phyloP scores from a whole-genome alignment of 2,797 vertebrate species.

The Lemur catta region DNA sequence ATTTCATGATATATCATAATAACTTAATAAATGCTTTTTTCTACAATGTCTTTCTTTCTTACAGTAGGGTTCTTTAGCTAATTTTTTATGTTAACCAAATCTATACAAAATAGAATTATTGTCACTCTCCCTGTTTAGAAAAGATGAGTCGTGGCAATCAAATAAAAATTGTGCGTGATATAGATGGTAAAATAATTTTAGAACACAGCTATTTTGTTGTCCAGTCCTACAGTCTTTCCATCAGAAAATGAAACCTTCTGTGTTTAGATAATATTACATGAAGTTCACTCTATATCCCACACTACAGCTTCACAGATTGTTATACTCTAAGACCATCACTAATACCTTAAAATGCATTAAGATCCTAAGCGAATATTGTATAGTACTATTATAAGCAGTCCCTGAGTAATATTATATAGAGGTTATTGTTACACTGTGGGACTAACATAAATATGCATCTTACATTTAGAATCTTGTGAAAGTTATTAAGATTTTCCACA shows the following conservation, averaged over 20 bases:
- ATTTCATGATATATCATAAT: constrained; percentile 48
- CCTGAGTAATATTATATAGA: not conserved
- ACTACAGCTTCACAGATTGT: not conserved
- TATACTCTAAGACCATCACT: not conserved
- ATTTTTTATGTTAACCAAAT: constrained; percentile 32
- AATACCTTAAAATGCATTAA: not conserved
- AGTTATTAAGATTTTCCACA: not conserved
- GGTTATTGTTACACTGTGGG: not conserved
- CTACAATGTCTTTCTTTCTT: constrained; percentile 51
- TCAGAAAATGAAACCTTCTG: constrained; percentile 30
- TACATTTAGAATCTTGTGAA: not conserved
- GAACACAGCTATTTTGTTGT: not conserved
- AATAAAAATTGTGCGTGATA: not conserved
- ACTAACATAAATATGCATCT: not conserved
- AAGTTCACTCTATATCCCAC: not conserved
- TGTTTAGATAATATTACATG: not conserved
- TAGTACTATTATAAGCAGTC: not conserved
- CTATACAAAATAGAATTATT: constrained; percentile 9
- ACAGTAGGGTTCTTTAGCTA: not conserved
- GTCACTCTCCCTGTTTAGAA: not conserved
- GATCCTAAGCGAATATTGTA: not conserved
- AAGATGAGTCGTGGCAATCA: not conserved
- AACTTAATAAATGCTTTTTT: constrained; percentile 51
- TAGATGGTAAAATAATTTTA: constrained; percentile 42
- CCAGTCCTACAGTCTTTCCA: not conserved